These are phyloP conservation scores for Malurus melanocephalus DNA, from an alignment of 2,113 vertebrate genomes.

Conservation along the genomic window DNA sequence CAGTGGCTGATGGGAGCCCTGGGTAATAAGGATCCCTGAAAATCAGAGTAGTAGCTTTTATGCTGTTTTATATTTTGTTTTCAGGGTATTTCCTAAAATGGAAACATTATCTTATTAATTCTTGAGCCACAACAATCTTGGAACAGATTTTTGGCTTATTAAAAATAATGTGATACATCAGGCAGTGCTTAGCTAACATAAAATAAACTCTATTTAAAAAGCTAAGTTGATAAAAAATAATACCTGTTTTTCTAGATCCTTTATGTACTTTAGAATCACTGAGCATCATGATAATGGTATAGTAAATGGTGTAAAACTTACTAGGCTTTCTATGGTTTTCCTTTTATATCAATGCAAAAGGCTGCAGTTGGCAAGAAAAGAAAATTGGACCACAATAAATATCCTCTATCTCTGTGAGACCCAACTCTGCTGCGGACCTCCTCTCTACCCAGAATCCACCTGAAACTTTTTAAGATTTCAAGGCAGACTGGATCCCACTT, in stretches of 20 bases:
- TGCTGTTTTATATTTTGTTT: not conserved
- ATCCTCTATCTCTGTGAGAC: not conserved
- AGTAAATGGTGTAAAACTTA: not conserved
- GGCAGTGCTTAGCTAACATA: not conserved
- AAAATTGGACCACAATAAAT: not conserved
- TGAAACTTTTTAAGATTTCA: not conserved
- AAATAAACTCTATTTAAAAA: not conserved
- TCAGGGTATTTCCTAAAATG: slow-evolving; percentile 18
- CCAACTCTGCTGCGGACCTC: not conserved
- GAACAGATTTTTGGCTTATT: not conserved
- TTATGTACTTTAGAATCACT: not conserved
- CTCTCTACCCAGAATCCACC: not conserved
- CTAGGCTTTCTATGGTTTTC: not conserved
- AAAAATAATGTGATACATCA: not conserved
- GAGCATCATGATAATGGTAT: not conserved
- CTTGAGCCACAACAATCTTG: not conserved
- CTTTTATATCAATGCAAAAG: not conserved
- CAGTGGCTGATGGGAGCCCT: not conserved
- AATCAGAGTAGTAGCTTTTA: not conserved
- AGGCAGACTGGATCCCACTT: not conserved
- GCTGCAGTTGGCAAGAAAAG: not conserved
- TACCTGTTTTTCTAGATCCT: not conserved
- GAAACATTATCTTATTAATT: slow-evolving; percentile 12
- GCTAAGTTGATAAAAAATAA: not conserved
- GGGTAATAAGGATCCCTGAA: not conserved